A percentile compares a stretch with the other conserved stretches of the same genome.
Evolutionary conservation across 2,797 vertebrate species (phyloP).

Genomic region (Coracias cyanogaster): DNA sequence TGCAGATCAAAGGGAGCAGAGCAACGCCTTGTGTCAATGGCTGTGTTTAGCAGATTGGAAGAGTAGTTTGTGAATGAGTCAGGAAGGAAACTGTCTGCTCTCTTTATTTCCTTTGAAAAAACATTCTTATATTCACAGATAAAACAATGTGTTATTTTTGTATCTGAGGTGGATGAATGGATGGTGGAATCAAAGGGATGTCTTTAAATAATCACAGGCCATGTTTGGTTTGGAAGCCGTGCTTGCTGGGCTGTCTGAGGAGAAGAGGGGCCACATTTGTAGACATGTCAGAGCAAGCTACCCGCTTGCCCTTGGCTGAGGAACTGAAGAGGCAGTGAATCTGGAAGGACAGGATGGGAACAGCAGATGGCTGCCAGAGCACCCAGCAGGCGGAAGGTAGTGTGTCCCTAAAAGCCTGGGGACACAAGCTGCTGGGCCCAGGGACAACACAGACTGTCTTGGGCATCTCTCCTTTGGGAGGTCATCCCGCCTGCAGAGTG

Average conservation of each 20-base stretch:
- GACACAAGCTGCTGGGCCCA: not conserved
- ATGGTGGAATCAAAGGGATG: constrained; percentile 45
- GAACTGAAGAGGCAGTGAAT: not conserved
- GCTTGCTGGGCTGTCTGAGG: not conserved
- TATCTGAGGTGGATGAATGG: constrained; percentile 73
- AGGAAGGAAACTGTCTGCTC: constrained; percentile 95
- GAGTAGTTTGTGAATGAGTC: constrained; percentile 80
- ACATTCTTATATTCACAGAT: constrained; percentile 78
- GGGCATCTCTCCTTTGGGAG: not conserved
- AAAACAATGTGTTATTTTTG: constrained; percentile 85
- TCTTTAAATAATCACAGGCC: constrained; percentile 72
- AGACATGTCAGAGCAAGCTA: not conserved
- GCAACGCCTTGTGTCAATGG: not conserved
- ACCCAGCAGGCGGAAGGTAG: not conserved
- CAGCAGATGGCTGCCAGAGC: not conserved
- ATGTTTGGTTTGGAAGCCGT: constrained; percentile 74
- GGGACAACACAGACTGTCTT: not conserved
- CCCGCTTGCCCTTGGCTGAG: not conserved
- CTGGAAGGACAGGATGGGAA: not conserved
- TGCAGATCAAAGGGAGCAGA: constrained; percentile 63
- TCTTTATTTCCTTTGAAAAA: constrained; percentile 91
- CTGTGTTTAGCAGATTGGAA: constrained; percentile 64
- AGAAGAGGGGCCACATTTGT: not conserved
- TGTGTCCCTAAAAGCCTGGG: not conserved
- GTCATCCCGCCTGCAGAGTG: not conserved